Conservation (phyloP, 2,797 vertebrate species). For the Psittacula derbiana region DNA sequence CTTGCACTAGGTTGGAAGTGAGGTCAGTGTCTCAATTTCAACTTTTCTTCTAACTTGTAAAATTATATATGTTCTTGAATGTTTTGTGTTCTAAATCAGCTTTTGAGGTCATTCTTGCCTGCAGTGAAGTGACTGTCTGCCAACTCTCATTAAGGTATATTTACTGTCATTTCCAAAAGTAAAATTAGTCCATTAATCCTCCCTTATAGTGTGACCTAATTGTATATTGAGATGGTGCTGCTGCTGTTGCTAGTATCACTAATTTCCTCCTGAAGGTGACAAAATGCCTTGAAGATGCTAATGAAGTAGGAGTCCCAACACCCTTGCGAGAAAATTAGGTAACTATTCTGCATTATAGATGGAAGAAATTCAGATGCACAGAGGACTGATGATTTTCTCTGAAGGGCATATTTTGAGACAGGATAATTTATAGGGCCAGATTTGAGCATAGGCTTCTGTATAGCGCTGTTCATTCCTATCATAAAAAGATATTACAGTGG, state of each 20-base stretch:
- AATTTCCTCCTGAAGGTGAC: conserved; percentile 3
- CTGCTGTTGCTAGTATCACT: neutral
- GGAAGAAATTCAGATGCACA: neutral
- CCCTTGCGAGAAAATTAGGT: conserved; percentile 13
- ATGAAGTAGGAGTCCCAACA: conserved; percentile 20
- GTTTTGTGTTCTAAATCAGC: neutral
- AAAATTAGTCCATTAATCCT: conserved; percentile 6
- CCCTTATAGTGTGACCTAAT: neutral
- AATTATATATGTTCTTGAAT: neutral
- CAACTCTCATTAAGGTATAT: neutral
- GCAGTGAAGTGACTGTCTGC: neutral
- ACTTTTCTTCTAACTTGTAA: neutral
- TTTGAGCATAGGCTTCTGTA: neutral
- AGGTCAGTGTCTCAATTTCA: neutral
- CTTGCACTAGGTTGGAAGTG: neutral
- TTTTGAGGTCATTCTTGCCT: neutral
- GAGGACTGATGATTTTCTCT: neutral
- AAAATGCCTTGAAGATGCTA: conserved; percentile 15
- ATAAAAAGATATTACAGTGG: neutral
- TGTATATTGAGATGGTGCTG: neutral
- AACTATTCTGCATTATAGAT: neutral
- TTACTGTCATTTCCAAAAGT: neutral
- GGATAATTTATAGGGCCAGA: neutral
- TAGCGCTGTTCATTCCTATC: neutral
- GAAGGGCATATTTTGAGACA: neutral